phyloP scores from a whole-genome alignment of 2,797 vertebrate species.

The Leptodactylus fallax region DNA sequence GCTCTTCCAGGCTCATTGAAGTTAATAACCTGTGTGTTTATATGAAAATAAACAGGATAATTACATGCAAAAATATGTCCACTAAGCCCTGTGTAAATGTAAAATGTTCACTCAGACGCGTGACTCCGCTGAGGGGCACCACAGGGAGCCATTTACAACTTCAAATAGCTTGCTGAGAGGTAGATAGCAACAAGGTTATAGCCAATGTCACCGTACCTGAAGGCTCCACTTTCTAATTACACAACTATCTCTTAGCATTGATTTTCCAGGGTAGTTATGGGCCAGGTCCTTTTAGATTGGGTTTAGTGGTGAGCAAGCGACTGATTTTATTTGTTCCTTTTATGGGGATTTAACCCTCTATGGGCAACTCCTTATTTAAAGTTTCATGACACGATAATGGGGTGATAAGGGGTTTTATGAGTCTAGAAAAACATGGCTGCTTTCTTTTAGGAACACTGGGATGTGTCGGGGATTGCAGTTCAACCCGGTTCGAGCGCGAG shows the following conservation, averaged over 20 bases:
- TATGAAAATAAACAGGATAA: constrained; percentile 10
- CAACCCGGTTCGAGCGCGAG: no score
- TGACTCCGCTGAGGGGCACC: background rate
- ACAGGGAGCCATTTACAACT: background rate
- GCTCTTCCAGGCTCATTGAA: background rate
- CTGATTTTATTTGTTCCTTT: background rate
- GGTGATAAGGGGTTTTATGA: no score
- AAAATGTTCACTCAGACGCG: background rate
- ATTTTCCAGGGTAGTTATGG: background rate
- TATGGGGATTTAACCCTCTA: background rate
- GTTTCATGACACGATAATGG: no score
- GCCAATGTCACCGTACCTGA: constrained; percentile 3
- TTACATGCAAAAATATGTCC: background rate
- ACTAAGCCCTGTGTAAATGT: background rate
- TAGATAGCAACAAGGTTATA: constrained; percentile 9
- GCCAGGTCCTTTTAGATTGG: background rate
- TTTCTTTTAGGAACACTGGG: no score
- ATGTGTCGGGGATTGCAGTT: no score
- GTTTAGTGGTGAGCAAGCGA: background rate
- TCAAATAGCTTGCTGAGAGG: background rate
- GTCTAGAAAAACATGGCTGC: no score
- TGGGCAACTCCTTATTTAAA: background rate
- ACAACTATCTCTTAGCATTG: background rate
- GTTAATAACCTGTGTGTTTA: constrained; percentile 26
- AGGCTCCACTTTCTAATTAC: background rate